Percentiles rank a stretch among this genome's conserved stretches.
Evolutionary conservation across 1,140 invertebrate species (phyloP).

Genomic region (Plutomurus gul): DNA sequence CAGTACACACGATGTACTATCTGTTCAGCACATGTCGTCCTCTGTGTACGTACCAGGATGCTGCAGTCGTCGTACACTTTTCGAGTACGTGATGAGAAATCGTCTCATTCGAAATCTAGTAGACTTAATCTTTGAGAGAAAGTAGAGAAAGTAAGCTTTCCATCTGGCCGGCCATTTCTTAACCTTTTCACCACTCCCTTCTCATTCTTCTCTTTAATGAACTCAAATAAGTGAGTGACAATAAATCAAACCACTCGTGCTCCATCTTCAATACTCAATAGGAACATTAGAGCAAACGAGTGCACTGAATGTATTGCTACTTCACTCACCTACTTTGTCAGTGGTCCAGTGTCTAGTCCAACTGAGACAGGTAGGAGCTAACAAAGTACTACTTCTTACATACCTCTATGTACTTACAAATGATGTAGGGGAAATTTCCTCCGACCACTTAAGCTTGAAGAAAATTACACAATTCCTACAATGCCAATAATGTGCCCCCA

Average conservation of each 20-base stretch:
- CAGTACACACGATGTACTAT: too few species aligned
- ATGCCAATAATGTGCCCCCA: conserved; percentile 1
- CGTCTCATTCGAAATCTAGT: background rate
- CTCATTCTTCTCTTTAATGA: conserved; percentile 22
- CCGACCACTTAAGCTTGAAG: too few species aligned
- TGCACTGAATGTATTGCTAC: too few species aligned
- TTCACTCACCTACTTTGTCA: too few species aligned
- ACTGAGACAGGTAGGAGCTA: too few species aligned
- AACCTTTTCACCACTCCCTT: conserved; percentile 5
- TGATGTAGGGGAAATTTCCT: too few species aligned
- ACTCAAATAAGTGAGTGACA: conserved; percentile 27
- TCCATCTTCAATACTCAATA: conserved; percentile 3
- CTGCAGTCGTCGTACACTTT: too few species aligned
- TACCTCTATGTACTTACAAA: too few species aligned
- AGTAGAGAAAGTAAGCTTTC: conserved; percentile 19
- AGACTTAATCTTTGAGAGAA: conserved; percentile 9
- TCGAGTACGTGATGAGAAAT: conserved; percentile 23
- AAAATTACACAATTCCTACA: too few species aligned
- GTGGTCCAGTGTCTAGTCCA: too few species aligned
- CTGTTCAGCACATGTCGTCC: background rate
- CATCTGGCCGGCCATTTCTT: background rate
- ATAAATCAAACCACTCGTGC: conserved; percentile 28
- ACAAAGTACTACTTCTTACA: too few species aligned
- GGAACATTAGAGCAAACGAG: background rate
- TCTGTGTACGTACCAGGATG: background rate